Base-by-base conservation (phyloP, 2,888 invertebrate species). In the Amphiduros pacificus region DNA sequence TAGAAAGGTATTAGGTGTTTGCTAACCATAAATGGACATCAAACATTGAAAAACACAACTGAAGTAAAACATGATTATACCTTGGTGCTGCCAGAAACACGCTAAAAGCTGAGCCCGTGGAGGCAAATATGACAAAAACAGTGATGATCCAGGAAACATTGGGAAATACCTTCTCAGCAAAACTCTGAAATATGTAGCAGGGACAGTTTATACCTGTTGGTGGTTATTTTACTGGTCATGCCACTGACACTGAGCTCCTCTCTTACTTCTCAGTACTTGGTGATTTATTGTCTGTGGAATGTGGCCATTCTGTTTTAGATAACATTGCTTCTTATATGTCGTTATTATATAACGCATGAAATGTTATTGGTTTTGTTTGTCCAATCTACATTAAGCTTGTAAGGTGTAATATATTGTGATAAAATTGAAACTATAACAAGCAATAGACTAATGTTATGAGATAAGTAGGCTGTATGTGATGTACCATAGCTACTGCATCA, bases 401-500 rank as follows among this genome's bases (percentile, higher is more conserved):
- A 36, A 36, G 14, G 9, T 36, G 14, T 14, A 36, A 36, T 9
- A 36, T 36, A 14, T 9, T 36, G 36, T 9, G 14, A 9, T 14
- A 9, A 36, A 9, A 11, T 9, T 36, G 14, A 14, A 36, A 36
- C 36, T 14, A 36, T 32, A 40, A n/a, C n/a, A n/a, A n/a, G n/a
- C n/a, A n/a, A n/a, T n/a, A n/a, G n/a, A n/a, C n/a, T n/a, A n/a
- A n/a, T n/a, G n/a, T n/a, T n/a, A n/a, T n/a, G n/a, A n/a, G n/a
- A n/a, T n/a, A n/a, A n/a, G n/a, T n/a, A n/a, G n/a, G n/a, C n/a
- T n/a, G n/a, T n/a, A n/a, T n/a, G n/a, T n/a, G n/a, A 44, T 51
- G 4, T 36, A 58, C 58, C 14, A 32, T 24, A 17, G 58, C 58
- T 2, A 50, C 58, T 17, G 58, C 58, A 27, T 58, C 58, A 24